Evolutionary conservation across 1,140 invertebrate genomes (phyloP).

Genomic region (Ceratosolen fusciceps): DNA sequence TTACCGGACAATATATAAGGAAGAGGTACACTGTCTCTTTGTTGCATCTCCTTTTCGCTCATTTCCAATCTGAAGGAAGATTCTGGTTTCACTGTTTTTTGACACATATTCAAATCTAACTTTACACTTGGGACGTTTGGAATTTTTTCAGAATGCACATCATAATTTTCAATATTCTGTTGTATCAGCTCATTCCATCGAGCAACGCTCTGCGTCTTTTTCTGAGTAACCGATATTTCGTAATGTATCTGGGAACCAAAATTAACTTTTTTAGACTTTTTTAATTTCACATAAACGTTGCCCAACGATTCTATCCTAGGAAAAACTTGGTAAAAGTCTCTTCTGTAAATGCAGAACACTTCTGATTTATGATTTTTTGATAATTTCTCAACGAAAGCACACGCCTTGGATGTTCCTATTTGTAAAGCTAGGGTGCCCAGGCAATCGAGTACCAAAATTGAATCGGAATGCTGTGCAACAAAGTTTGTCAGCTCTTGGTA

Average conservation of each 20-base stretch:
- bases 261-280: conserved; percentile 43
- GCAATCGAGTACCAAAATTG: conserved; percentile 63
- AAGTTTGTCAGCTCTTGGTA: conserved; percentile 53
- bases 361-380: conserved; percentile 53
- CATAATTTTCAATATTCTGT: conserved; percentile 58
- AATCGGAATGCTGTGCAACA: conserved; percentile 48
- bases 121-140: conserved; percentile 41
- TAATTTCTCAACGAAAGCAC: conserved; percentile 62
- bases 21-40: conserved; percentile 60
- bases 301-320: conserved; percentile 64
- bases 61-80: conserved; percentile 66
- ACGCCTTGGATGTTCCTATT: conserved; percentile 57
- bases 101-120: conserved; percentile 36
- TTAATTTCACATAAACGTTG: conserved; percentile 61
- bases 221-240: conserved; percentile 51
- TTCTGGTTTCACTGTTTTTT: conserved; percentile 52
- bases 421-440: conserved; percentile 61
- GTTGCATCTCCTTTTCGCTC: conserved; percentile 63
- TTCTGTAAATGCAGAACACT: conserved; percentile 65
- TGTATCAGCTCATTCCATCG: conserved; percentile 57
- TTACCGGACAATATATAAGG: conserved; percentile 59
- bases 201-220: conserved; percentile 58
- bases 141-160: conserved; percentile 52
- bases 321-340: conserved; percentile 60
- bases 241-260: conserved; percentile 57